These are phyloP conservation scores for Danio choprae DNA, from an alignment of 2,797 vertebrate species.

Conservation along the genomic window DNA sequence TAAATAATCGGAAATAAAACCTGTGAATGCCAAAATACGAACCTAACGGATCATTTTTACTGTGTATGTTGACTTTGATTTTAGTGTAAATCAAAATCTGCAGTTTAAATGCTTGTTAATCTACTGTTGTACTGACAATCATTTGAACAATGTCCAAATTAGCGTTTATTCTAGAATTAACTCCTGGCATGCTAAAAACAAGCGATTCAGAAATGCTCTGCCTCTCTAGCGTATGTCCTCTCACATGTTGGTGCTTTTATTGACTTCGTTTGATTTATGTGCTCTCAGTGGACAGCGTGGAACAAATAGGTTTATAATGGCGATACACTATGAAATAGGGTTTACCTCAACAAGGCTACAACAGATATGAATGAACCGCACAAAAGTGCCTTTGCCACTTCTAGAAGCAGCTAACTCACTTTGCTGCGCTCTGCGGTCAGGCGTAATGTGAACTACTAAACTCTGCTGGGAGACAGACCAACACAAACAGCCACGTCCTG, in stretches of 20 bases:
- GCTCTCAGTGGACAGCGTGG: slow-evolving; percentile 47
- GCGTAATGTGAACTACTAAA: slow-evolving; percentile 59
- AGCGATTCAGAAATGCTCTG: slow-evolving; percentile 1
- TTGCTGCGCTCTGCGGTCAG: slow-evolving; percentile 54
- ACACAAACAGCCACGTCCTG: slow-evolving; percentile 64
- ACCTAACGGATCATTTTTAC: too few species aligned
- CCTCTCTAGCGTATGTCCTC: slow-evolving; percentile 8
- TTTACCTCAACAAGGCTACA: slow-evolving; percentile 61
- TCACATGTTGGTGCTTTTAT: slow-evolving; percentile 49
- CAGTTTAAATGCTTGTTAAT: not conserved
- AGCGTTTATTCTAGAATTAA: slow-evolving; percentile 34
- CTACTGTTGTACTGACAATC: not conserved
- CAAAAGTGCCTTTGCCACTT: slow-evolving; percentile 53
- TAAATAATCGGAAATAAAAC: too few species aligned
- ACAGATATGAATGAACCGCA: slow-evolving; percentile 58
- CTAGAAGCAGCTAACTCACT: slow-evolving; percentile 55
- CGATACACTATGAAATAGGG: slow-evolving; percentile 47
- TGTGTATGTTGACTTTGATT: not conserved
- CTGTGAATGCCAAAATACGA: too few species aligned
- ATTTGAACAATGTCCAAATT: slow-evolving; percentile 15
- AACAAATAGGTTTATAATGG: slow-evolving; percentile 63
- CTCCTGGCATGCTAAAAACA: slow-evolving; percentile 22
- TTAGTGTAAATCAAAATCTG: not conserved
- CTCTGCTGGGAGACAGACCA: slow-evolving; percentile 58
- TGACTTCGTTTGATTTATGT: slow-evolving; percentile 50